phyloP scores from a whole-genome alignment of 2,113 vertebrate genomes.

The Bos javanicus region DNA sequence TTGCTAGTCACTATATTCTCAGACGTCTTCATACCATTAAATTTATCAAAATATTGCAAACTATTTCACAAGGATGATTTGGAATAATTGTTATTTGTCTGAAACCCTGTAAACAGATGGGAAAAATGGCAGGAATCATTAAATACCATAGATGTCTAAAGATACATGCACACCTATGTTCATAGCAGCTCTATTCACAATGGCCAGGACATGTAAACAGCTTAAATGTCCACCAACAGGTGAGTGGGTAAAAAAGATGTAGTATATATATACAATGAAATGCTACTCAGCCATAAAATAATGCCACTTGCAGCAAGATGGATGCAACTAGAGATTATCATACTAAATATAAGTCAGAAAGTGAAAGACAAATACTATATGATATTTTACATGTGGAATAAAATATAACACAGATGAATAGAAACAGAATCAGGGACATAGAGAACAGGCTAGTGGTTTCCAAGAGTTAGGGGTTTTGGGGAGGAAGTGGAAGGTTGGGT shows the following conservation, averaged over 20 bases:
- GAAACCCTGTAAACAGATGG: background rate
- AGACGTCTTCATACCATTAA: background rate
- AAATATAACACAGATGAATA: background rate
- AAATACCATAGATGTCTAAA: background rate
- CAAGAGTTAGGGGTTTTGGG: background rate
- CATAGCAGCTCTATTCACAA: background rate
- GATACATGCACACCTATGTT: background rate
- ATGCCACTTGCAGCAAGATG: background rate
- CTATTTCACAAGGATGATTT: background rate
- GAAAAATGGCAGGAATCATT: background rate
- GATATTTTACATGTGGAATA: background rate
- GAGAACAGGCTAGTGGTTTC: background rate
- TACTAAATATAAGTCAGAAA: background rate
- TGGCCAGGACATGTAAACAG: background rate
- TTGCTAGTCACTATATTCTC: background rate
- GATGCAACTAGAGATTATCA: background rate
- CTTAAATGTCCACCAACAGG: background rate
- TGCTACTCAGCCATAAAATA: background rate
- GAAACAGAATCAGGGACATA: background rate
- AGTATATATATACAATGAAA: background rate
- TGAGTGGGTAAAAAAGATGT: background rate
- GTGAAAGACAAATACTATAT: background rate
- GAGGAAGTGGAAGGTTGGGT: background rate
- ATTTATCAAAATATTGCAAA: background rate
- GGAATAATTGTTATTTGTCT: background rate